A percentile compares a stretch with the other conserved stretches of the same genome.
These are phyloP conservation scores for Zeugodacus cucurbitae DNA, from an alignment of 1,140 invertebrate genomes.

Conservation along the genomic window DNA sequence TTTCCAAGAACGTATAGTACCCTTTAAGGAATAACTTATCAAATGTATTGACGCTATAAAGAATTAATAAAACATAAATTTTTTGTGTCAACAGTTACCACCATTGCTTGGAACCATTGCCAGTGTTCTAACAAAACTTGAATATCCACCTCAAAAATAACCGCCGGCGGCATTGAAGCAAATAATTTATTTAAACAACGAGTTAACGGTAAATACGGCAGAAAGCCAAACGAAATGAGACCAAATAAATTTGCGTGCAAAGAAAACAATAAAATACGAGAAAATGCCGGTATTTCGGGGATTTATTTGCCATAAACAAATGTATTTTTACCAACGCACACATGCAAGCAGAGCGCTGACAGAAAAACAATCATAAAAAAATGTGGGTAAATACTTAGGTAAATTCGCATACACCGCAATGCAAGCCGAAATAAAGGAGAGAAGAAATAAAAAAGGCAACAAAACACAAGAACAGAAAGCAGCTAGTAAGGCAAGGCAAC, in stretches of 20 bases:
- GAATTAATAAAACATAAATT: too few species aligned
- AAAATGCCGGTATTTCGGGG: background rate
- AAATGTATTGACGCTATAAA: too few species aligned
- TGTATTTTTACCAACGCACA: background rate
- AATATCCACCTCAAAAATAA: too few species aligned
- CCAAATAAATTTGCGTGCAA: slow-evolving; percentile 34
- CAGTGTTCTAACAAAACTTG: too few species aligned
- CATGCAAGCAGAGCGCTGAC: background rate
- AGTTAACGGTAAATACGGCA: background rate
- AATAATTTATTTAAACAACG: slow-evolving; percentile 26
- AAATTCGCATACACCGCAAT: slow-evolving; percentile 10
- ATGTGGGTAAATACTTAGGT: background rate
- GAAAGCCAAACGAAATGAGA: slow-evolving; percentile 3
- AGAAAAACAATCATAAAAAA: background rate
- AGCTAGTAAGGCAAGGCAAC: background rate
- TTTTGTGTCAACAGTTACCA: too few species aligned
- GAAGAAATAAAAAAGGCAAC: background rate
- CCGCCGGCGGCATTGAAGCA: background rate
- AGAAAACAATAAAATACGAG: slow-evolving; percentile 18
- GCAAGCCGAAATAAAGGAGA: background rate
- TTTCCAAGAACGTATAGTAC: too few species aligned
- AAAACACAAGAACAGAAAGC: background rate
- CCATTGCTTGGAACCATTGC: too few species aligned
- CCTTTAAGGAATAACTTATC: too few species aligned
- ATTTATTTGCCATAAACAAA: slow-evolving; percentile 21